Percentiles rank a stretch among this genome's conserved stretches.
phyloP scores from a whole-genome alignment of 2,113 vertebrate species.

The Oncorhynchus nerka region DNA sequence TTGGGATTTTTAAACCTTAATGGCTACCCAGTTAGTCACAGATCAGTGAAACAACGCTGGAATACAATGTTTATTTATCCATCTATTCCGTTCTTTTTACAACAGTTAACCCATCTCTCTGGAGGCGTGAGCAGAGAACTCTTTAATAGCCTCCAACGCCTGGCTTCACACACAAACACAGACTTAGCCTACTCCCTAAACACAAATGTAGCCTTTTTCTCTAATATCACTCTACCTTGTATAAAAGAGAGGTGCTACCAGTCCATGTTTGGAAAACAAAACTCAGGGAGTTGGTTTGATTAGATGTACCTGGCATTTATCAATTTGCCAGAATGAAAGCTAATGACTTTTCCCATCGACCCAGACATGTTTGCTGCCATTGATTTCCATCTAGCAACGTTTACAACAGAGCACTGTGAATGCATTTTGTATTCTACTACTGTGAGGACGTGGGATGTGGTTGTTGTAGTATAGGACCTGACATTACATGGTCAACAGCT shows the following conservation, averaged over 20 bases:
- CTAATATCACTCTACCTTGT: no score
- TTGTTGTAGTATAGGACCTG: slow-evolving; percentile 51
- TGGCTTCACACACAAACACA: slow-evolving; percentile 14
- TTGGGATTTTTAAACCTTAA: slow-evolving; percentile 67
- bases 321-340: slow-evolving; percentile 61
- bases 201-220: no score
- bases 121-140: slow-evolving; percentile 14
- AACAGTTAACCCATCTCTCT: slow-evolving; percentile 42
- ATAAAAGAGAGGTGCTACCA: not conserved
- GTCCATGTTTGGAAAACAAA: slow-evolving; percentile 12
- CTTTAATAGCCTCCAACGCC: slow-evolving; percentile 3
- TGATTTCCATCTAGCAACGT: slow-evolving; percentile 50
- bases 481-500: slow-evolving; percentile 70
- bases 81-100: slow-evolving; percentile 55
- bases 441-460: slow-evolving; percentile 16
- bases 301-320: slow-evolving; percentile 65
- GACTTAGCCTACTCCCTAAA: not conserved
- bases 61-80: slow-evolving; percentile 66
- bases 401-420: not conserved
- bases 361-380: slow-evolving; percentile 64
- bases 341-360: slow-evolving; percentile 53
- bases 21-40: slow-evolving; percentile 71
- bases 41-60: slow-evolving; percentile 60
- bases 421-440: not conserved
- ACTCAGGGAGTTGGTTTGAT: slow-evolving; percentile 40